phyloP scores from a whole-genome alignment of 2,113 vertebrate species.

The Sinosuthora webbiana region DNA sequence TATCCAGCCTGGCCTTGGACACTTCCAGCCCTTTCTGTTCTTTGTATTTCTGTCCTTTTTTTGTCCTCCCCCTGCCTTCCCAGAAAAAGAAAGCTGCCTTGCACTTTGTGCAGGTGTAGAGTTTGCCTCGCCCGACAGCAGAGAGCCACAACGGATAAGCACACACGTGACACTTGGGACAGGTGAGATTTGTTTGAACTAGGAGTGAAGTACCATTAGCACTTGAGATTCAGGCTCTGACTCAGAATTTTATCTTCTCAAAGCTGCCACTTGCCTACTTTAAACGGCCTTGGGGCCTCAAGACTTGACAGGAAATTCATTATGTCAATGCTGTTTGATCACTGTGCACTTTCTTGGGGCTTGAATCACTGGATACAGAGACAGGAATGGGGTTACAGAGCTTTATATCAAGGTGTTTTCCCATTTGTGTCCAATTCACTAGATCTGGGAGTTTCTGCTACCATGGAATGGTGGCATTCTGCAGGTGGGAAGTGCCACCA shows the following conservation, averaged over 20 bases:
- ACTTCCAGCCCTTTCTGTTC: not conserved
- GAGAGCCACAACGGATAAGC: not conserved
- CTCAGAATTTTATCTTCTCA: constrained; percentile 3
- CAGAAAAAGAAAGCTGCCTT: not conserved
- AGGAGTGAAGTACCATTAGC: not conserved
- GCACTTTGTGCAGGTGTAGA: not conserved
- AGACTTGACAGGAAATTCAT: not conserved
- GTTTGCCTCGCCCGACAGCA: fast-evolving
- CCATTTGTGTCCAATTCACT: not conserved
- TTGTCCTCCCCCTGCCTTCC: not conserved
- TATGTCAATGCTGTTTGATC: constrained; percentile 24
- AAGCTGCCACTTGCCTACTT: not conserved
- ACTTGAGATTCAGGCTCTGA: not conserved
- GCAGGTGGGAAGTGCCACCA: not conserved
- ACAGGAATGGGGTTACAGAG: not conserved
- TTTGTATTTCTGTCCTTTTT: not conserved
- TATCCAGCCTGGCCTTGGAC: not conserved
- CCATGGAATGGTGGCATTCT: fast-evolving
- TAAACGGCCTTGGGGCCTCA: not conserved
- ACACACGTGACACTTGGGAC: not conserved
- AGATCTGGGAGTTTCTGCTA: not conserved
- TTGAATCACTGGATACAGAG: not conserved
- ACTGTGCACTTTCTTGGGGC: constrained; percentile 29
- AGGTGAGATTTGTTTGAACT: not conserved
- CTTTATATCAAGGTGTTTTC: not conserved